These are phyloP conservation scores for Oryctes rhinoceros DNA, from an alignment of 1,140 invertebrate species.

Conservation along the genomic window DNA sequence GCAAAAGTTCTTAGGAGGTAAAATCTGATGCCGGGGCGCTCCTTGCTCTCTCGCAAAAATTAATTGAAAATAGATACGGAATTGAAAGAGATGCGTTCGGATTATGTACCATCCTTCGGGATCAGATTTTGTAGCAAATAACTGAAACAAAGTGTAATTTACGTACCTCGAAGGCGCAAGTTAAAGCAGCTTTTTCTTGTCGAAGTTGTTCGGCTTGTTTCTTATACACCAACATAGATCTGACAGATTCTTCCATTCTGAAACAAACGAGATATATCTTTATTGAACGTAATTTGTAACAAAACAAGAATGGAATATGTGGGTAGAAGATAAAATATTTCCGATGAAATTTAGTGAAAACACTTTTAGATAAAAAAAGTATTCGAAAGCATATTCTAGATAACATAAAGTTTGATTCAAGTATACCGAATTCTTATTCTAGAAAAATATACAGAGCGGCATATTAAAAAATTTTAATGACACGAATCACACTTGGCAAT, in stretches of 20 bases:
- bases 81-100: conserved; percentile 7
- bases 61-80: conserved; percentile 43
- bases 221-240: conserved; percentile 78
- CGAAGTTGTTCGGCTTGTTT: conserved; percentile 79
- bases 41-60: conserved; percentile 29
- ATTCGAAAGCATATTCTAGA: too few relatives aligned
- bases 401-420: too few relatives aligned
- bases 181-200: conserved; percentile 78
- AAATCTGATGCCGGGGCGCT: conserved; percentile 15
- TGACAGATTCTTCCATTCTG: conserved; percentile 80
- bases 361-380: too few relatives aligned
- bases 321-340: too few relatives aligned
- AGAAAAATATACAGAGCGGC: too few relatives aligned
- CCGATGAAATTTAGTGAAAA: too few relatives aligned
- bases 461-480: too few relatives aligned
- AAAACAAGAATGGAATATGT: too few relatives aligned
- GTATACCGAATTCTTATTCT: too few relatives aligned
- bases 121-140: conserved; percentile 30
- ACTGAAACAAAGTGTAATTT: neutral
- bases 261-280: conserved; percentile 59
- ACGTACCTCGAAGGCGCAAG: conserved; percentile 79
- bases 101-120: conserved; percentile 4
- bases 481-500: too few relatives aligned
- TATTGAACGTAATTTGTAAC: neutral
- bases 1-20: conserved; percentile 41